phyloP scores from a whole-genome alignment of 2,797 vertebrate species.

The Oreonectes daqikongensis region DNA sequence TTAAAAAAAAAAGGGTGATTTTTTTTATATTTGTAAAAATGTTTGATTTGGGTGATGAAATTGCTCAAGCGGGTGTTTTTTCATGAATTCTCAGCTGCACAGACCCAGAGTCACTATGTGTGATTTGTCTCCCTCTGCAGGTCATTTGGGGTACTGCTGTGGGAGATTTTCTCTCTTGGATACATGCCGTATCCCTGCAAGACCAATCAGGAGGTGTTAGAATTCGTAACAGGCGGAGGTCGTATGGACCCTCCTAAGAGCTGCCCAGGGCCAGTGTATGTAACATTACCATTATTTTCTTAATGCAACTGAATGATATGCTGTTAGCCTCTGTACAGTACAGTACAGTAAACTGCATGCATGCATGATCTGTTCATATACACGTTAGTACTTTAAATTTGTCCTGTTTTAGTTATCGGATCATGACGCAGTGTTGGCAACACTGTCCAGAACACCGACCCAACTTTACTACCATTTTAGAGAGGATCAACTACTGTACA shows the following conservation, averaged over 20 bases:
- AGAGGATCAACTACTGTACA: conserved; percentile 89
- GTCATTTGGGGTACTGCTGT: conserved; percentile 95
- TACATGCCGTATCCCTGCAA: conserved; percentile 94
- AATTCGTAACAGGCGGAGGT: conserved; percentile 89
- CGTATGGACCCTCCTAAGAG: conserved; percentile 90
- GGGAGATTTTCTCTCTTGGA: conserved; percentile 93
- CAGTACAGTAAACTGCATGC: too few relatives aligned
- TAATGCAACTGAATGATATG: background rate
- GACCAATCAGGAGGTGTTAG: conserved; percentile 92
- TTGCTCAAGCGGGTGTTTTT: background rate
- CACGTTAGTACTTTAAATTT: conserved; percentile 2
- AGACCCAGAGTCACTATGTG: background rate
- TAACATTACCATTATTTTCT: conserved; percentile 48
- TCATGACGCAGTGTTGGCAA: conserved; percentile 96
- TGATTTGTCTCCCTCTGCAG: conserved; percentile 76
- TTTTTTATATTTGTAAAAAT: too few relatives aligned
- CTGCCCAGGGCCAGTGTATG: conserved; percentile 93
- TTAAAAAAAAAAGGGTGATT: too few relatives aligned
- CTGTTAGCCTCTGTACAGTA: background rate
- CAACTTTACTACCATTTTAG: conserved; percentile 88
- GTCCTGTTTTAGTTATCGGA: conserved; percentile 78
- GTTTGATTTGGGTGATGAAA: too few relatives aligned
- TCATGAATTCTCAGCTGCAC: background rate
- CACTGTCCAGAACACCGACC: conserved; percentile 89
- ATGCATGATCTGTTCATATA: background rate